phyloP scores from a whole-genome alignment of 2,888 invertebrate species.

The Odontothrips loti region DNA sequence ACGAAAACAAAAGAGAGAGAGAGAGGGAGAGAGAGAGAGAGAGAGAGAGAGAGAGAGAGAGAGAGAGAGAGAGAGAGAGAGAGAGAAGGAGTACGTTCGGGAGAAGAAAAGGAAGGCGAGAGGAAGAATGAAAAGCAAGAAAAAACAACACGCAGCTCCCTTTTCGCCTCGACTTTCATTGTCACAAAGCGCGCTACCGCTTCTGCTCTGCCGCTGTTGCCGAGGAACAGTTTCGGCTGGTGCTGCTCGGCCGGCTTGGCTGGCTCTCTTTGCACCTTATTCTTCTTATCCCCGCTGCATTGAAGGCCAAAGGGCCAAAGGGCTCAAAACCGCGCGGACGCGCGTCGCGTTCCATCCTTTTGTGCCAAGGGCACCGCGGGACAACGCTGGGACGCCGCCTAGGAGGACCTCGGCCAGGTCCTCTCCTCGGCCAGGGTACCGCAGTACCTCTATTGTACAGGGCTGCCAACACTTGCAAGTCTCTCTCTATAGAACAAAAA shows the following conservation, averaged over 20 bases:
- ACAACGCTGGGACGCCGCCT: no score
- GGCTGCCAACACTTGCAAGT: no score
- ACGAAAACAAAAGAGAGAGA: not conserved
- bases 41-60: not conserved
- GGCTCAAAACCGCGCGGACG: not conserved
- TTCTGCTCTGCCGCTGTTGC: not conserved
- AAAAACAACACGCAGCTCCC: not conserved
- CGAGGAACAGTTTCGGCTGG: no score
- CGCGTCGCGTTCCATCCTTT: not conserved
- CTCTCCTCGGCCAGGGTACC: no score
- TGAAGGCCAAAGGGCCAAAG: not conserved
- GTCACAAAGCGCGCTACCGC: slow-evolving; percentile 21
- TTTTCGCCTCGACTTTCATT: not conserved
- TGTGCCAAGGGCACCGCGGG: not conserved
- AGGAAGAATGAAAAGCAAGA: not conserved
- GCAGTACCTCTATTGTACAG: no score
- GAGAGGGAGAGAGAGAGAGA: not conserved
- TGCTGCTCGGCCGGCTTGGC: not conserved
- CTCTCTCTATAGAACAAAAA: no score
- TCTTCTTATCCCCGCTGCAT: not conserved
- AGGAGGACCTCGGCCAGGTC: no score
- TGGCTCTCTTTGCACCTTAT: not conserved
- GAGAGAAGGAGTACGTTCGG: not conserved
- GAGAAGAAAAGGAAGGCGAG: not conserved
- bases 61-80: slow-evolving; percentile 1